Evolutionary conservation across 2,113 vertebrate genomes (phyloP).

Genomic region (Lasiurus cinereus): DNA sequence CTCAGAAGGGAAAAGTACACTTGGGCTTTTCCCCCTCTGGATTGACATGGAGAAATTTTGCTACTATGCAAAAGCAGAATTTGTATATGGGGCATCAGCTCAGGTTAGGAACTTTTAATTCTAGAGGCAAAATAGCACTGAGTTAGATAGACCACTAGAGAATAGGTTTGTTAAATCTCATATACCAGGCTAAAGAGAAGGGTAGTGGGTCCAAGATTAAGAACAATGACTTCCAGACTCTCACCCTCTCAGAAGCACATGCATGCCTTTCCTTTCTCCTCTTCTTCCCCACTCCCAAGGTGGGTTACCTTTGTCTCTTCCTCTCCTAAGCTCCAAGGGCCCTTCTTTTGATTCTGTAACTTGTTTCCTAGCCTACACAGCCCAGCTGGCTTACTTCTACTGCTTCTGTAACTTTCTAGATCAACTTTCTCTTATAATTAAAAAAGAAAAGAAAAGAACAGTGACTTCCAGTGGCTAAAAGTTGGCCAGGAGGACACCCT

Average conservation of each 20-base stretch:
- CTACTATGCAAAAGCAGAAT: background rate
- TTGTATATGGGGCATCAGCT: background rate
- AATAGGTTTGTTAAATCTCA: background rate
- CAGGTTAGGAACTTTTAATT: background rate
- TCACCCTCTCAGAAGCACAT: background rate
- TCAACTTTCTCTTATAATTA: background rate
- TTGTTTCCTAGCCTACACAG: background rate
- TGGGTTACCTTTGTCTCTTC: background rate
- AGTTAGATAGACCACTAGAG: background rate
- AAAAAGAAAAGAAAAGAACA: background rate
- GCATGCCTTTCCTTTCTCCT: background rate
- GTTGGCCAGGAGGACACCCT: background rate
- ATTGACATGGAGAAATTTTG: conserved; percentile 8
- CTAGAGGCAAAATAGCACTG: background rate
- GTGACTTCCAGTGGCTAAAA: background rate
- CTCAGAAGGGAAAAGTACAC: background rate
- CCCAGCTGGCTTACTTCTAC: background rate
- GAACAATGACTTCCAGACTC: background rate
- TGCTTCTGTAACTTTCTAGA: background rate
- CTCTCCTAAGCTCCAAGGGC: background rate
- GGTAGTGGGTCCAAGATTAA: background rate
- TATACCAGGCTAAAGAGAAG: background rate
- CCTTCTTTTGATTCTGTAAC: background rate
- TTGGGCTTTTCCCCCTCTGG: background rate
- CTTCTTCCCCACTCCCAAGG: background rate